Base-by-base conservation (phyloP, 2,888 invertebrate species). In the Aphrophora alni region DNA sequence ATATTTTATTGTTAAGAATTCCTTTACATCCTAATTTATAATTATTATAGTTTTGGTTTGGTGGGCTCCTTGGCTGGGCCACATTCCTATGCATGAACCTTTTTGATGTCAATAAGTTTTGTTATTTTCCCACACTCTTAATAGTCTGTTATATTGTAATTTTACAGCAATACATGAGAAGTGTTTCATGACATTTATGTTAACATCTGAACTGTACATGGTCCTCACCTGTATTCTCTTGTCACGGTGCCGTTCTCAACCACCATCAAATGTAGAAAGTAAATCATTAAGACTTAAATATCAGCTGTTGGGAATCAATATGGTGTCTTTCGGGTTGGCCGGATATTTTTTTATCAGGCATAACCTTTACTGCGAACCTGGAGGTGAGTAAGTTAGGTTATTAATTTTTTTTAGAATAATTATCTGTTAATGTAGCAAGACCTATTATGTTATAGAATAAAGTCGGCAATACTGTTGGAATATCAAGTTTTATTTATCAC, bases 311-410 rank as follows among this genome's bases (percentile, higher is more conserved):
- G 86, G 92, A 69, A 89, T 93, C 75, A 97, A 98, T 89, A 89
- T 96, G 72, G 87, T 90, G 38, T 93, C 94, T 82, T 95, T 97
- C 89, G 87, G 93, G 68, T 88, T 93, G 85, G 96, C 97, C 59
- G 93, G 94, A 75, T 98, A 97, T 88, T 96, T 95, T 87, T 99
- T 97, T 87, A 90, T 95, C 86, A 91, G 98, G 84, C 98, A 98
- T 88, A 98, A 98, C 88, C 91, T 92, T 27, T 92, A 93, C 84
- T 99, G 98, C 89, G 98, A 99, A 90, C 94, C 97, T 70, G 95
- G 96, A 88, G 94, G 98, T 96, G 91, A 93, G 92, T 88, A 80
- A 25, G 77, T 59, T 26, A 27, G 14, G 28, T 68, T 38, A 0
- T 33, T 44, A 38, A n/a, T n/a, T n/a, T n/a, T 28, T 72, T 26